Evolutionary conservation across 2,113 vertebrate genomes (phyloP).

Genomic region (Smithornis capensis): DNA sequence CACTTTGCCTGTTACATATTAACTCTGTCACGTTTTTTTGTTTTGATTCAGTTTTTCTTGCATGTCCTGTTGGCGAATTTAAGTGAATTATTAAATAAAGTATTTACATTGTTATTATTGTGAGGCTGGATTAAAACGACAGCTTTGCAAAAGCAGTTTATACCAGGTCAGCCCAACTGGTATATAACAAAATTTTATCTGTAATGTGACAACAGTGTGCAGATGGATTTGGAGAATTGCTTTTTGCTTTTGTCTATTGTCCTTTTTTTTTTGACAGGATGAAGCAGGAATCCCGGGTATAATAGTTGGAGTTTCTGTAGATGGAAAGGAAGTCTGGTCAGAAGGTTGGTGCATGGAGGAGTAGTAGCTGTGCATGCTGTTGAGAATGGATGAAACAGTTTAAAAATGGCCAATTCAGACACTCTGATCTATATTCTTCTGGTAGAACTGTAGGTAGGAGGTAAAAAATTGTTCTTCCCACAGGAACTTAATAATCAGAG

Average conservation of each 20-base stretch:
- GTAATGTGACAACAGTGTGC: neutral
- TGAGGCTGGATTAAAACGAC: neutral
- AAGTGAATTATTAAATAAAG: neutral
- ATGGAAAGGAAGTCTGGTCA: constrained; percentile 89
- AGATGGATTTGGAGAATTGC: neutral
- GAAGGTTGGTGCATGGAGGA: constrained; percentile 81
- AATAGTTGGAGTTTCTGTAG: constrained; percentile 91
- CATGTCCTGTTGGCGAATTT: rapidly evolving
- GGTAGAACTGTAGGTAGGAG: neutral
- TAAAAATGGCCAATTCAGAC: neutral
- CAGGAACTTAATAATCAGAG: neutral
- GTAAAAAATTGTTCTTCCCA: neutral
- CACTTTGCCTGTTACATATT: neutral
- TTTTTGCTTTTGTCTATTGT: neutral
- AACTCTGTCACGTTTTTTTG: neutral
- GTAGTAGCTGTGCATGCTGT: neutral
- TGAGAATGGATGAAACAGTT: neutral
- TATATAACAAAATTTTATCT: neutral
- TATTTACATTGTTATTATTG: neutral
- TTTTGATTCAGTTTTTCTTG: neutral
- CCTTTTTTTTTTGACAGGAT: constrained; percentile 68
- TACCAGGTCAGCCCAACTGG: neutral
- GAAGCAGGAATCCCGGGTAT: constrained; percentile 92
- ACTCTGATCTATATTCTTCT: neutral
- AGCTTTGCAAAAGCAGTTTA: neutral